Evolutionary conservation across 2,888 invertebrate genomes (phyloP).

Genomic region (Cotesia congregata): DNA sequence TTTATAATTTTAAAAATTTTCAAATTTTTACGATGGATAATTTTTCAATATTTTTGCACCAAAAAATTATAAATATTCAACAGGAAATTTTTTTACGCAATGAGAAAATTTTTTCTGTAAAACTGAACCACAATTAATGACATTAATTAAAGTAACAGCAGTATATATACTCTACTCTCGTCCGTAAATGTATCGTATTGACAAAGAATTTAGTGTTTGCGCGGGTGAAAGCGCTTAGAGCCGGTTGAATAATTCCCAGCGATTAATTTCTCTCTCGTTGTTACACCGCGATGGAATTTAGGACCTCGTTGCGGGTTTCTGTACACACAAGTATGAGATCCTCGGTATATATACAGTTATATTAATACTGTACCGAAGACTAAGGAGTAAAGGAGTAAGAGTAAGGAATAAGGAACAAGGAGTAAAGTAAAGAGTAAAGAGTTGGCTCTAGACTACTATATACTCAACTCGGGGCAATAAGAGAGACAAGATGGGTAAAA

Average conservation of each 20-base stretch:
- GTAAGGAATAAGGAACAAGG: no score
- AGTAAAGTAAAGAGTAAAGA: not conserved
- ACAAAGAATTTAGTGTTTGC: not conserved
- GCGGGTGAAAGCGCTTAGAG: constrained; percentile 32
- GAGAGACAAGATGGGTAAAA: constrained; percentile 29
- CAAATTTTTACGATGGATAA: no score
- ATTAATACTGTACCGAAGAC: no score
- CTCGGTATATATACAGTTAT: not conserved
- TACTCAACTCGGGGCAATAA: constrained; percentile 36
- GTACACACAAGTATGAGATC: constrained; percentile 12
- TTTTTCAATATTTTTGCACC: no score
- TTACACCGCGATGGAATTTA: constrained; percentile 49
- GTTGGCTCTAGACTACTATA: not conserved
- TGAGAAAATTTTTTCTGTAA: not conserved
- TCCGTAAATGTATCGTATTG: no score
- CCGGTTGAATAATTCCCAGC: constrained; percentile 46
- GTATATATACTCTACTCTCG: no score
- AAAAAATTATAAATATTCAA: no score
- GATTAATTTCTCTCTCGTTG: constrained; percentile 50
- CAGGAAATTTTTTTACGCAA: no score
- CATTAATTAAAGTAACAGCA: constrained; percentile 5
- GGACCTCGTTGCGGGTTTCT: constrained; percentile 36
- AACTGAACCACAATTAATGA: constrained; percentile 18
- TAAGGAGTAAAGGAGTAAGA: no score
- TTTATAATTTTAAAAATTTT: no score